Base-by-base conservation (phyloP, 2,888 invertebrate genomes). In the Drosophila borborema region DNA sequence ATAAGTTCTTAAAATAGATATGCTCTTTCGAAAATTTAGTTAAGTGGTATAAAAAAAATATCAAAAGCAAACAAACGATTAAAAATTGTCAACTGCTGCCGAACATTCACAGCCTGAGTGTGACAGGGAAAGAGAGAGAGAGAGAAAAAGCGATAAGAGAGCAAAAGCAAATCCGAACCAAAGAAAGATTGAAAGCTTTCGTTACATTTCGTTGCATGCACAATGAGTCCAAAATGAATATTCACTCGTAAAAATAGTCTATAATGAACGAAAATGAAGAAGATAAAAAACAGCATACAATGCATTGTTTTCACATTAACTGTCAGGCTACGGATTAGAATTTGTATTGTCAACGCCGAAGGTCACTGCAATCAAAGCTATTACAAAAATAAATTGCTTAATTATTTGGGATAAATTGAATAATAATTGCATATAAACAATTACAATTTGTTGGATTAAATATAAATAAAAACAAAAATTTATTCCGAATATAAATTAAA, bases 141-240 rank as follows among this genome's bases (percentile, higher is more conserved):
- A 14, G 51, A 10, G 18, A 36, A 34, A 51, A 8, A 12, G 51
- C 51, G 51, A 51, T 51, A 34, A 51, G 14, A 51, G 51, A 34
- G 34, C n/a, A 51, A 34, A 51, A 34, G 34, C 51, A 51, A 51
- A 51, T 51, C 3, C 18, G 34, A 51, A 14, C 34, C 51, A 51
- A 51, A 20, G 7, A 51, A 14, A 14, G 7, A 51, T 18, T 34
- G 2, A 20, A 34, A 36, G 51, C 34, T 18, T 51, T 51, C 18
- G 34, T 18, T 36, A 34, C 18, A 34, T 51, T 51, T 28, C 28
- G 28, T 28, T 51, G 14, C 14, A 36, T 51, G 51, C 51, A 51
- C 51, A 36, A 36, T 51, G 51, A 34, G 34, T 18, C 1, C 18
- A 12, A 51, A 34, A 18, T 36, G 0, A 9, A 18, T 20, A 8